Evolutionary conservation across 92 coral and sea anemone species (phyloP).

Genomic region (Nematostella vectensis): DNA sequence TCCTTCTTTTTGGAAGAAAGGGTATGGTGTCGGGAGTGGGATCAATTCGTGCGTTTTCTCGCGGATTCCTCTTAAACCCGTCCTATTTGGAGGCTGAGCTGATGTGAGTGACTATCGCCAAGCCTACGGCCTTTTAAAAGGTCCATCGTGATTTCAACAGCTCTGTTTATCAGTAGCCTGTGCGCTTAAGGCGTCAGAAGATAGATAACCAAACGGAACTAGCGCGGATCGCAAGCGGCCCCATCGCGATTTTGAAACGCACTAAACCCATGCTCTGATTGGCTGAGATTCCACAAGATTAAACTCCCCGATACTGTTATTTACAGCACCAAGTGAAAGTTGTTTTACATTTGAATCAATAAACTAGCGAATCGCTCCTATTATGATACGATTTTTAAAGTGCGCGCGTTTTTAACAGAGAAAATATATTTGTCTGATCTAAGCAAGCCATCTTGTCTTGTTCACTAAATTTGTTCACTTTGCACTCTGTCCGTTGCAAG

Average conservation of each 20-base stretch:
- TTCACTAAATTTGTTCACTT: neutral
- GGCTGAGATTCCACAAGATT: constrained; percentile 36
- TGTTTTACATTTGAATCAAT: constrained; percentile 44
- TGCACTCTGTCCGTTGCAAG: no score
- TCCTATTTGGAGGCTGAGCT: no score
- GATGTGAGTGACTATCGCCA: no score
- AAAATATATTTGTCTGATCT: constrained; percentile 7
- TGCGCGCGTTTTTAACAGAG: constrained; percentile 3
- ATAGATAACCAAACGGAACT: constrained; percentile 38
- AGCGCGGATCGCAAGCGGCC: constrained; percentile 25
- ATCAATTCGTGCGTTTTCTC: no score
- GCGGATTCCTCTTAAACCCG: no score
- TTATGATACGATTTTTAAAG: neutral
- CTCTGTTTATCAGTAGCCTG: constrained; percentile 25
- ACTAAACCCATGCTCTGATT: constrained; percentile 19
- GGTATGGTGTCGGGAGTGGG: no score
- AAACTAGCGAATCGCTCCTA: constrained; percentile 31
- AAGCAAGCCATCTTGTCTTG: constrained; percentile 7
- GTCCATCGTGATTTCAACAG: constrained; percentile 17
- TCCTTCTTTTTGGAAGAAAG: no score
- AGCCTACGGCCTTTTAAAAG: constrained; percentile 26
- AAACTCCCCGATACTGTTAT: constrained; percentile 13
- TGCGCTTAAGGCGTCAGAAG: constrained; percentile 26
- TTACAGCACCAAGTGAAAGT: constrained; percentile 30
- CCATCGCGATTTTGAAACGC: constrained; percentile 21